Base-by-base conservation (phyloP, 92 coral and sea anemone species). In the Nematostella vectensis region DNA sequence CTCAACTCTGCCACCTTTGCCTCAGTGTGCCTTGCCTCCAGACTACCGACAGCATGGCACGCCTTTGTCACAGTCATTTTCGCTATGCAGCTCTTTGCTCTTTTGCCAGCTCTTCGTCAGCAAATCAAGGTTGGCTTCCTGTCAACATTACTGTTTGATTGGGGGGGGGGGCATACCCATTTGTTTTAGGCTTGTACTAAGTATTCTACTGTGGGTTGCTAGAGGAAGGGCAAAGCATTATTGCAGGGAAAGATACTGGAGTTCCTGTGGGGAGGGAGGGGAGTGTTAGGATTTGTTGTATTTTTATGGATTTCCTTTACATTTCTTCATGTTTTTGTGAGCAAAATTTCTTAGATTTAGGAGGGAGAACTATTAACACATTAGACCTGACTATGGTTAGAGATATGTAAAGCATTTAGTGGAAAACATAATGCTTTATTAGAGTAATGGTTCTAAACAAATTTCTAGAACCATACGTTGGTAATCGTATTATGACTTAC, bases 11-110 rank as follows among this genome's bases (percentile, higher is more conserved):
- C 98, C 43, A 71, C 85, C 62, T 91, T 91, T 65, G 98, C 95
- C 43, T 85, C 98, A 17, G 96, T 85, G n/a, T 91, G 98, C 64
- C 30, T 91, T 59, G 98, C 98, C 0, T 91, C 98, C 10, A 76
- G 98, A 33, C 82, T 91, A 1, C 98, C 87, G 1, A 77, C 98
- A 16, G 80, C 98, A 1, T 85, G 85, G 93, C 98, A 91, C 55
- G 95, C 86, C 0, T 85, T 91, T 75, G 91, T 72, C 2, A 91
- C 89, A 3, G 98, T 91, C 13, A 70, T 76, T 2, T 66, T 85
- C 47, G 91, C 95, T 24, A 77, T 91, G 72, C 87, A 81, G 45
- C 66, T 91, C 19, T 91, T 91, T 57, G 98, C 98, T 27, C 72
- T 91, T 15, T 79, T 91, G 48, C 98, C 98, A 3, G 49, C 72